phyloP scores from a whole-genome alignment of 2,797 vertebrate genomes.

The Zenarchopterus dispar region DNA sequence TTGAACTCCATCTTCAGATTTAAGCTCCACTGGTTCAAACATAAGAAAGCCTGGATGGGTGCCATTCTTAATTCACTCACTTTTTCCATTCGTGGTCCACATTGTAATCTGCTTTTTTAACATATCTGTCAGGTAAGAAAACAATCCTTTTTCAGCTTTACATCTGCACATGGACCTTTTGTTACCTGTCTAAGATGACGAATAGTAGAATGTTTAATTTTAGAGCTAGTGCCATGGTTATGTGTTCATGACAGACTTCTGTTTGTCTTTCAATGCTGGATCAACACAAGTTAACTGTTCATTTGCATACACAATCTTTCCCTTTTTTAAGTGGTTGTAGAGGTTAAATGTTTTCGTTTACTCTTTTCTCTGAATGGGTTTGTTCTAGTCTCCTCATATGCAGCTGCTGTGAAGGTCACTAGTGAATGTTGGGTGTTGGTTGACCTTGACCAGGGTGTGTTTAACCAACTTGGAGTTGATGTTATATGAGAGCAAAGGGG shows the following conservation, averaged over 20 bases:
- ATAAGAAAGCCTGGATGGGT: conserved; percentile 63
- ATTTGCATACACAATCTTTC: conserved; percentile 18
- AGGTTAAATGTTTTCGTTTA: conserved; percentile 11
- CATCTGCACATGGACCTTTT: conserved; percentile 49
- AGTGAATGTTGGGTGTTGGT: conserved; percentile 60
- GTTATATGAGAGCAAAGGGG: conserved; percentile 47
- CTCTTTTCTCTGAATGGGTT: conserved; percentile 40
- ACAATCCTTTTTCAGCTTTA: conserved; percentile 53
- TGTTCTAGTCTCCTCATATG: conserved; percentile 49
- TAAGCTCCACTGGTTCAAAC: conserved; percentile 62
- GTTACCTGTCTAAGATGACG: conserved; percentile 45
- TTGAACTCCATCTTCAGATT: conserved; percentile 70
- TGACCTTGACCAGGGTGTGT: conserved; percentile 70
- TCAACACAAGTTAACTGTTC: conserved; percentile 37
- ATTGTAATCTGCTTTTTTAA: conserved; percentile 63
- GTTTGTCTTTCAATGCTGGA: conserved; percentile 45
- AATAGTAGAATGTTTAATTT: conserved; percentile 53
- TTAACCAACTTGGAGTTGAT: conserved; percentile 61
- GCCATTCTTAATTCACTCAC: conserved; percentile 73
- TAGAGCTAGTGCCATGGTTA: conserved; percentile 21
- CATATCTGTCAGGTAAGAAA: conserved; percentile 69
- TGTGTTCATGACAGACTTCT: conserved; percentile 36
- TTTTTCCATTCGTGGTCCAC: conserved; percentile 68
- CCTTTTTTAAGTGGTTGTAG: conserved; percentile 4
- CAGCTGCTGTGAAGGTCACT: conserved; percentile 61